These are phyloP conservation scores for Crotalus adamanteus DNA, from an alignment of 2,797 vertebrate species.

Conservation along the genomic window DNA sequence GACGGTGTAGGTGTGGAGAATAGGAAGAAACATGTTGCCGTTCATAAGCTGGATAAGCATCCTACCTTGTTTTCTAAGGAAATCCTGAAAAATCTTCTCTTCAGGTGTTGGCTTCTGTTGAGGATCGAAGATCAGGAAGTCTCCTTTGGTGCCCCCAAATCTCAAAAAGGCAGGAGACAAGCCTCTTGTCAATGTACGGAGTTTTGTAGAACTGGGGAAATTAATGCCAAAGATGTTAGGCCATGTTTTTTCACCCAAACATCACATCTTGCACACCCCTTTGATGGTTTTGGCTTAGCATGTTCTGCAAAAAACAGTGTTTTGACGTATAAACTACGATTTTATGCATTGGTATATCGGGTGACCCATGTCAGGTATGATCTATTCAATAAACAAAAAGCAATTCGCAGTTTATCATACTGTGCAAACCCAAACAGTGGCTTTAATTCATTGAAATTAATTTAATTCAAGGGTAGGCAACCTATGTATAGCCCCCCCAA, in stretches of 20 bases:
- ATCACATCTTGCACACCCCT: neutral
- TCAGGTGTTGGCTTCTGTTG: slow-evolving; percentile 59
- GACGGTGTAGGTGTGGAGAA: neutral
- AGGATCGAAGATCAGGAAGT: slow-evolving; percentile 88
- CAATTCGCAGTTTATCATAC: neutral
- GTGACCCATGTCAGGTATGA: neutral
- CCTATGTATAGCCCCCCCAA: neutral
- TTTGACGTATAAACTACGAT: neutral
- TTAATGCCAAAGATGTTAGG: slow-evolving; percentile 2
- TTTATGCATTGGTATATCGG: neutral
- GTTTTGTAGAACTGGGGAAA: slow-evolving; percentile 77
- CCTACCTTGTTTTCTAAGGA: slow-evolving; percentile 66
- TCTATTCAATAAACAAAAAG: neutral
- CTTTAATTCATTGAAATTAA: neutral
- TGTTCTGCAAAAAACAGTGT: neutral
- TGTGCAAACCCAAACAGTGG: neutral
- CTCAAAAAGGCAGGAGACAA: slow-evolving; percentile 85
- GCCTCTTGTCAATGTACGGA: slow-evolving; percentile 78
- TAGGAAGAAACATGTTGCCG: neutral
- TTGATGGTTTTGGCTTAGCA: neutral
- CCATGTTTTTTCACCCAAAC: neutral
- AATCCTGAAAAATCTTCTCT: slow-evolving; percentile 60
- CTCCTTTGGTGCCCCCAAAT: slow-evolving; percentile 89
- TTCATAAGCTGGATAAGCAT: neutral
- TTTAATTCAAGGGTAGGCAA: neutral